These are phyloP conservation scores for Drosophila mayaguana DNA, from an alignment of 2,888 invertebrate species.

Conservation along the genomic window DNA sequence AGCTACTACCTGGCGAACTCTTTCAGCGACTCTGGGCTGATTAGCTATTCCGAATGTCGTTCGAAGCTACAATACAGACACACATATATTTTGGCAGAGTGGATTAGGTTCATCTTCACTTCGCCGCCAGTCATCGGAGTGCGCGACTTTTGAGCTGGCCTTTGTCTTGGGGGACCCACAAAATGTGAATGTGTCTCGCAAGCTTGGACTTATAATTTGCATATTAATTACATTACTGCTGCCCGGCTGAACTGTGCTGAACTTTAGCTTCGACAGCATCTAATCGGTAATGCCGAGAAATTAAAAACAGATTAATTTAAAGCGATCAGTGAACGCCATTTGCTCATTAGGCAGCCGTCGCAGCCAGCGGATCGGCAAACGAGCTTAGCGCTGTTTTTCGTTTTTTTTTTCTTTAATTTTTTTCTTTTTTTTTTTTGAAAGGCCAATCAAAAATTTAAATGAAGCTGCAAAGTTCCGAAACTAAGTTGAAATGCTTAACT, in stretches of 20 bases:
- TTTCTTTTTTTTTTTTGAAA: slow-evolving; percentile 39
- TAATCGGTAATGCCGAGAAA: slow-evolving; percentile 78
- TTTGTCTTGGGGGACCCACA: slow-evolving; percentile 35
- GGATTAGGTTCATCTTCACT: slow-evolving; percentile 30
- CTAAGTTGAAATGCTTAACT: slow-evolving; percentile 64
- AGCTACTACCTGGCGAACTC: slow-evolving; percentile 18
- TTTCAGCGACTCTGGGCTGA: slow-evolving; percentile 30
- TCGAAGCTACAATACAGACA: slow-evolving; percentile 16
- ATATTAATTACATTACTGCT: slow-evolving; percentile 76
- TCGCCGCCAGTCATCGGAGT: slow-evolving; percentile 29
- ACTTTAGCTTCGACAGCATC: slow-evolving; percentile 75
- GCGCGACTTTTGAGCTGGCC: slow-evolving; percentile 16
- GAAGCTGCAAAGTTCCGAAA: slow-evolving; percentile 77
- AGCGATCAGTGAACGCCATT: slow-evolving; percentile 80
- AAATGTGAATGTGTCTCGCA: slow-evolving; percentile 64
- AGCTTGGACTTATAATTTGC: slow-evolving; percentile 68
- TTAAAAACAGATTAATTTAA: slow-evolving; percentile 81
- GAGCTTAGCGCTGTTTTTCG: slow-evolving; percentile 53
- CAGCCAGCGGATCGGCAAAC: slow-evolving; percentile 64
- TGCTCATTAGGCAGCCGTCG: slow-evolving; percentile 71
- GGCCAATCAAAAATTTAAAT: slow-evolving; percentile 81
- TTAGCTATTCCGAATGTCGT: slow-evolving; percentile 63
- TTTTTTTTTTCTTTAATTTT: slow-evolving; percentile 20
- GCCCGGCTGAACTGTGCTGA: slow-evolving; percentile 71
- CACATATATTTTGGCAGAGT: too few relatives aligned